Conservation (phyloP, 2,113 vertebrate genomes). For the Chaetura pelagica region DNA sequence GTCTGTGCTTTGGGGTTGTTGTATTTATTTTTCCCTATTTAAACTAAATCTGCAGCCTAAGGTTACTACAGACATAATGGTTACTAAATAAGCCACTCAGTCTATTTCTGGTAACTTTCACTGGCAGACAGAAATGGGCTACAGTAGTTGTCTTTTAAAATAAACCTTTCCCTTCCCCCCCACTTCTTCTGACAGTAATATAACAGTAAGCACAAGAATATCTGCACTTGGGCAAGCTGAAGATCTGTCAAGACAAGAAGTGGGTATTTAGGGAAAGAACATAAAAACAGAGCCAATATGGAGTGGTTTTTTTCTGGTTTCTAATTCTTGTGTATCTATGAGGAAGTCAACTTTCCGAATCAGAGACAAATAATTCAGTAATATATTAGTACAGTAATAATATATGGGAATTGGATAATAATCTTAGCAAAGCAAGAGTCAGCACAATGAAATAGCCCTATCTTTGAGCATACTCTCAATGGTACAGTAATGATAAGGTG, state of each 20-base stretch:
- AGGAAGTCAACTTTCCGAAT: neutral
- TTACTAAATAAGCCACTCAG: constrained; percentile 4
- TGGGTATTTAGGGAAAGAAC: neutral
- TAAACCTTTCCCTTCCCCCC: neutral
- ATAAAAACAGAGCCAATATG: neutral
- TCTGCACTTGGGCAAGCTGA: neutral
- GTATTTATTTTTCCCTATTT: constrained; percentile 34
- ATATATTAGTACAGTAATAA: neutral
- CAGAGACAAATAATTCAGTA: neutral
- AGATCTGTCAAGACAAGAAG: neutral
- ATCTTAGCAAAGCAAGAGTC: neutral
- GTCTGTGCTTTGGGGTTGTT: neutral
- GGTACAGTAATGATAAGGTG: neutral
- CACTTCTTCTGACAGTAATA: neutral
- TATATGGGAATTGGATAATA: neutral
- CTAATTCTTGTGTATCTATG: neutral
- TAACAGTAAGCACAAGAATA: neutral
- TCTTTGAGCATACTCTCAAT: neutral
- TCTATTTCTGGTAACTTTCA: constrained; percentile 32
- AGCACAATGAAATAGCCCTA: neutral
- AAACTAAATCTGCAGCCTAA: neutral
- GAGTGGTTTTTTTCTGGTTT: neutral
- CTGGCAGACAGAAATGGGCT: constrained; percentile 41
- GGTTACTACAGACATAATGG: neutral
- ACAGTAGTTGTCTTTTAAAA: constrained; percentile 37